Base-by-base conservation (phyloP, 1,140 invertebrate species). In the Pseudomyrmex flavicornis region DNA sequence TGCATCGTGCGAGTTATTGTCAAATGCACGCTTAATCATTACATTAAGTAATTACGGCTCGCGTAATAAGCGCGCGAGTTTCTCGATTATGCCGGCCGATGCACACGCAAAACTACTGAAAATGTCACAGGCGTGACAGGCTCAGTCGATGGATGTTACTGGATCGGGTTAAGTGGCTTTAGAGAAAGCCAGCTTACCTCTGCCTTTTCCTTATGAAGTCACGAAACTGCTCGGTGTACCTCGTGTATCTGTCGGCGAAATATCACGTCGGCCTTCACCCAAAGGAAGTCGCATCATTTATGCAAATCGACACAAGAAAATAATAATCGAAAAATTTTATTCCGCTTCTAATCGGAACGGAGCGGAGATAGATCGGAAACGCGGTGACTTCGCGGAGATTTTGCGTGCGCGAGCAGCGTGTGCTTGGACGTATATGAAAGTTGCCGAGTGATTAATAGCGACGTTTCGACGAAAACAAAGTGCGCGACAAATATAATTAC, bases 101-200 rank as follows among this genome's bases (percentile, higher is more conserved):
- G 59, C 5, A 35, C 35, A 5, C 35, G 35, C 54, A 58, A 65
- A 82, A 61, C 69, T 62, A 76, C 59, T 84, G 89, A 89, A 91
- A 91, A 92, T 90, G 90, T 92, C 91, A 89, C 90, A 89, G 89
- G 89, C 85, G 91, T 89, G 91, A 93, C 89, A 84, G 75, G 62
- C 74, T 72, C 82, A 76, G 83, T 90, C 85, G 91, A 94, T 94
- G 90, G 92, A 94, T 94, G 93, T 94, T 93, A 94, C 93, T 93
- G 93, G 93, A 93, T 91, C 93, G 93, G 92, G 93, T 94, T 93
- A 94, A 94, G 93, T 93, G 92, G 92, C 92, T 91, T 90, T 86
- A 90, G 93, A 92, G 93, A 94, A 94, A 93, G 93, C 92, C 89
- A 80, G 82, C 82, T 80, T 90, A 85, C 85, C 90, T 86, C 89